Conservation (phyloP, 64 coral and sea anemone genomes). For the Pocillopora verrucosa region DNA sequence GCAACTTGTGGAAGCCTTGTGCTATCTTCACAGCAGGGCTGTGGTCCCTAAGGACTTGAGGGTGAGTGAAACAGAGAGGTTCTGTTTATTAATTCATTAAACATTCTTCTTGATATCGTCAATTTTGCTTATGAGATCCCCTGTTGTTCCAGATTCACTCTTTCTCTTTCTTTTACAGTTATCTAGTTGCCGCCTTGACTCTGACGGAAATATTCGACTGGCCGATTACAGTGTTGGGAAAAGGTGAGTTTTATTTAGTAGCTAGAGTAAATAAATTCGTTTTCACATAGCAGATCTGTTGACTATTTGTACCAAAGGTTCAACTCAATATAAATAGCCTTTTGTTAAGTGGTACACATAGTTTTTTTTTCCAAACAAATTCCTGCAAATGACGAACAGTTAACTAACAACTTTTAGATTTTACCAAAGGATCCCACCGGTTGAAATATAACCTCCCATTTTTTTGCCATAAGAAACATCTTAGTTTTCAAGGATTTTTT, state of each 20-base stretch:
- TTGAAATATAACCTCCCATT: too few relatives aligned
- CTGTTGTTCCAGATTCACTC: neutral
- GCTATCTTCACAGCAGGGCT: constrained; percentile 93
- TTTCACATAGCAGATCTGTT: too few relatives aligned
- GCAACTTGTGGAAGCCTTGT: constrained; percentile 76
- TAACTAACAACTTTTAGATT: too few relatives aligned
- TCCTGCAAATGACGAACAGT: too few relatives aligned
- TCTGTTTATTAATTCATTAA: too few relatives aligned
- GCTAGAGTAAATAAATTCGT: neutral
- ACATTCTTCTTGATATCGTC: neutral
- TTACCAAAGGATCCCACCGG: too few relatives aligned
- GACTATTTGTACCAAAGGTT: too few relatives aligned
- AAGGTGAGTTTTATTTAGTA: constrained; percentile 33
- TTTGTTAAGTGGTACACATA: too few relatives aligned
- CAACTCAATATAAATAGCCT: too few relatives aligned
- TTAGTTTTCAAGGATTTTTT: too few relatives aligned
- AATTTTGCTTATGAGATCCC: neutral
- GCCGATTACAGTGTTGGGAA: constrained; percentile 86
- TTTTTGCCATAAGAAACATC: too few relatives aligned
- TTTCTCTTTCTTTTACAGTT: constrained; percentile 31
- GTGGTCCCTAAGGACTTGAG: constrained; percentile 95
- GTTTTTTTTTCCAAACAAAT: too few relatives aligned
- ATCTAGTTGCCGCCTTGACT: constrained; percentile 77
- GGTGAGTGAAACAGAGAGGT: constrained; percentile 30
- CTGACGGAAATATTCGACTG: constrained; percentile 68